A percentile compares a stretch with the other conserved stretches of the same genome.
Evolutionary conservation across 2,888 invertebrate genomes (phyloP).

Genomic region (Perizoma flavofasciatum): DNA sequence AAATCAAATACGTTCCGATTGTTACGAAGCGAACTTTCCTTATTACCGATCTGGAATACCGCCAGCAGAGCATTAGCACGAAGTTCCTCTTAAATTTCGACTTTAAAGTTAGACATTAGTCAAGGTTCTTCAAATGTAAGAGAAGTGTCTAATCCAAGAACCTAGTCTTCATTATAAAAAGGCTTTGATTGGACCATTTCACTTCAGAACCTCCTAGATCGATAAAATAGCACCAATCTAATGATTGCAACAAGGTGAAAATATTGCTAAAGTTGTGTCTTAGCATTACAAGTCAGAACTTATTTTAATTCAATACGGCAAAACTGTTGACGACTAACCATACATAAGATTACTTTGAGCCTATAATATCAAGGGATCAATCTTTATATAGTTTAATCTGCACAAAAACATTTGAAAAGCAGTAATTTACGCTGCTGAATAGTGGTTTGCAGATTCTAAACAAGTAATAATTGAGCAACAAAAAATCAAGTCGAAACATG

Average conservation of each 20-base stretch:
- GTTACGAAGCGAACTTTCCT: slow-evolving; percentile 50
- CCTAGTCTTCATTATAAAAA: too few relatives aligned
- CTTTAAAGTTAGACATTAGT: slow-evolving; percentile 28
- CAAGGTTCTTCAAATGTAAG: slow-evolving; percentile 16
- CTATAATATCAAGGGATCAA: too few relatives aligned
- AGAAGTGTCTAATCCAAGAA: not conserved
- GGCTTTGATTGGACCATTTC: too few relatives aligned
- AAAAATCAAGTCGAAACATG: slow-evolving; percentile 42
- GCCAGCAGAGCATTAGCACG: slow-evolving; percentile 48
- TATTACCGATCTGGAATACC: slow-evolving; percentile 51
- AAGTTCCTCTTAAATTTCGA: slow-evolving; percentile 42
- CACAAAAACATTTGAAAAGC: slow-evolving; percentile 3
- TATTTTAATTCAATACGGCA: too few relatives aligned
- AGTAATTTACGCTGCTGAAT: slow-evolving; percentile 1
- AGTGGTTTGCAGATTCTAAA: slow-evolving; percentile 9
- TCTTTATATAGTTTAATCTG: too few relatives aligned
- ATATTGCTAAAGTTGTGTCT: too few relatives aligned
- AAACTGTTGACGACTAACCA: too few relatives aligned
- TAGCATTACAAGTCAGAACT: too few relatives aligned
- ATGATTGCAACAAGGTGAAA: too few relatives aligned
- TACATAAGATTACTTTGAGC: too few relatives aligned
- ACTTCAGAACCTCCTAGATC: too few relatives aligned
- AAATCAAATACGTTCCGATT: slow-evolving; percentile 44
- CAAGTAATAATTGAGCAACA: slow-evolving; percentile 18
- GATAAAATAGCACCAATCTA: too few relatives aligned